phyloP scores from a whole-genome alignment of 2,113 vertebrate genomes.

The Macquaria australasica region DNA sequence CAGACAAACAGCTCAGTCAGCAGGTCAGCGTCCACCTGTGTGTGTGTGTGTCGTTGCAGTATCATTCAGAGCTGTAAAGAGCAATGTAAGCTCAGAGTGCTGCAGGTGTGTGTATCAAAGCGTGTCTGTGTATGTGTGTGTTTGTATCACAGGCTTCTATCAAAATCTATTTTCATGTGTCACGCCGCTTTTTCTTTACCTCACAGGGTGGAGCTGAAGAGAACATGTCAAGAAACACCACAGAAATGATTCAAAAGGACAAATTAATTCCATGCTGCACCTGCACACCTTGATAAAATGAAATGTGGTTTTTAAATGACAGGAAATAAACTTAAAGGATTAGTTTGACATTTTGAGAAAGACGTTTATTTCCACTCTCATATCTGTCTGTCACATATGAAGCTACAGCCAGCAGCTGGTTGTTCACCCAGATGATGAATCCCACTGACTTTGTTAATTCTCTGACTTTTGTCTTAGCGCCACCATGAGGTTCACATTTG shows the following conservation, averaged over 20 bases:
- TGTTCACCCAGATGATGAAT: background rate
- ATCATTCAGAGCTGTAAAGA: background rate
- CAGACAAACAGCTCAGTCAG: slow-evolving; percentile 66
- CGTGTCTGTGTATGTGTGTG: background rate
- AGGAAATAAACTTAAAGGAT: background rate
- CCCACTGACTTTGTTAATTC: no score
- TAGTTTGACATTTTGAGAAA: background rate
- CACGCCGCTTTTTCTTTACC: background rate
- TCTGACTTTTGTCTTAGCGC: no score
- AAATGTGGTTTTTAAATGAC: background rate
- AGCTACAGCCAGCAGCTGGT: background rate
- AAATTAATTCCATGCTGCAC: background rate
- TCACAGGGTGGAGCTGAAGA: background rate
- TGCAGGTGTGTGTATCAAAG: background rate
- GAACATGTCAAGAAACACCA: background rate
- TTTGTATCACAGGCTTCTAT: background rate
- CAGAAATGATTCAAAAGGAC: background rate
- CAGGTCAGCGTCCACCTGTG: slow-evolving; percentile 38
- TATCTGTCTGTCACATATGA: no score
- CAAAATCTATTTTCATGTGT: no score
- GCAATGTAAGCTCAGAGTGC: background rate
- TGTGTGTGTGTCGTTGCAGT: slow-evolving; percentile 14
- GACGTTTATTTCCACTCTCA: no score
- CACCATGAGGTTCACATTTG: no score
- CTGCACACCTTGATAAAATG: background rate